A percentile compares a stretch with the other conserved stretches of the same genome.
phyloP scores from a whole-genome alignment of 2,888 invertebrate species.

The Coleophora flavipennella region DNA sequence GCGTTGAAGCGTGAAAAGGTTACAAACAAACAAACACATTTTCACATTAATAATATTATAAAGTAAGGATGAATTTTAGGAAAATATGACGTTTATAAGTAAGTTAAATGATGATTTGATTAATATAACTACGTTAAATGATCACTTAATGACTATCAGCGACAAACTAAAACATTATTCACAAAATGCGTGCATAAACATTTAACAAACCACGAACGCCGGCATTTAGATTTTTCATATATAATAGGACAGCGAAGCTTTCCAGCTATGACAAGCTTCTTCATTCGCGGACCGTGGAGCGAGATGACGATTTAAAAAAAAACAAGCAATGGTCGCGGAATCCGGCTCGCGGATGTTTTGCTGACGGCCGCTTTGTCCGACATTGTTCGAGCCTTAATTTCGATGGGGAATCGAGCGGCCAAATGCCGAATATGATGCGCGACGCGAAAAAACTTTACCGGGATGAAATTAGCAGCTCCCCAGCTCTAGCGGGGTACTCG shows the following conservation, averaged over 20 bases:
- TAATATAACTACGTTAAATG: not conserved
- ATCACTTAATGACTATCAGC: conserved; percentile 2
- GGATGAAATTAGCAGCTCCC: conserved; percentile 71
- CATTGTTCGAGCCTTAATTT: conserved; percentile 72
- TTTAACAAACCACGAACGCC: conserved; percentile 29
- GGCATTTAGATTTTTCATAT: conserved; percentile 62
- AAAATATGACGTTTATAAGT: too few relatives aligned
- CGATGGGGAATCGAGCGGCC: conserved; percentile 67
- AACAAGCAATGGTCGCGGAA: conserved; percentile 60
- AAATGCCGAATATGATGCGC: conserved; percentile 72
- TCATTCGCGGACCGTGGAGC: conserved; percentile 64
- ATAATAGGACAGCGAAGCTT: conserved; percentile 66
- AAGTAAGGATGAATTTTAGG: too few relatives aligned
- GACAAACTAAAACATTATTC: conserved; percentile 8
- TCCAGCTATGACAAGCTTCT: conserved; percentile 67
- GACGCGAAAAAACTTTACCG: conserved; percentile 64
- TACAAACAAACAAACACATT: too few relatives aligned
- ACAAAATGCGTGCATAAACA: conserved; percentile 26
- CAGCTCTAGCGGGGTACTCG: conserved; percentile 68
- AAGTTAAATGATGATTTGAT: too few relatives aligned
- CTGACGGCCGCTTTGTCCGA: conserved; percentile 70
- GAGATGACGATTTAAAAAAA: conserved; percentile 65
- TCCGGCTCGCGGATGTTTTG: conserved; percentile 67
- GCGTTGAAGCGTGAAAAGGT: too few relatives aligned
- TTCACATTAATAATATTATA: too few relatives aligned